Conservation (phyloP, 2,113 vertebrate species). For the Megatriorchis doriae region DNA sequence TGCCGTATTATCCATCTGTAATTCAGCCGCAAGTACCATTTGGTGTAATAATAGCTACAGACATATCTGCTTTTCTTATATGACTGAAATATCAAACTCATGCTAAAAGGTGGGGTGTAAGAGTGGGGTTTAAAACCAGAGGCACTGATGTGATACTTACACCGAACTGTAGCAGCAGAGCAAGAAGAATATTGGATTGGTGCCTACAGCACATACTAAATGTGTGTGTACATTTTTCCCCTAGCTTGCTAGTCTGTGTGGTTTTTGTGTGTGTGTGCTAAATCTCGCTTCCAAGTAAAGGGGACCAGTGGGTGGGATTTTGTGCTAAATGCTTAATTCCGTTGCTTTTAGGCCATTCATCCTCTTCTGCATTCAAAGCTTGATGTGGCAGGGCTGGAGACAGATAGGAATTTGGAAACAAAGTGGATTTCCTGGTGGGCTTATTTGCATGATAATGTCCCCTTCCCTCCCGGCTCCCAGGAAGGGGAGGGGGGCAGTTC, state of each 20-base stretch:
- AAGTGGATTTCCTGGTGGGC: slow-evolving; percentile 13
- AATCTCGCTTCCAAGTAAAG: neutral
- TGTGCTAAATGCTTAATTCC: neutral
- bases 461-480: neutral
- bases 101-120: neutral
- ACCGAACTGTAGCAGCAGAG: neutral
- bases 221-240: neutral
- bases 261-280: neutral
- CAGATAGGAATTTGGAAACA: slow-evolving; percentile 17
- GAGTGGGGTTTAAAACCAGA: neutral
- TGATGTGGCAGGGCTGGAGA: neutral
- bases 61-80: neutral
- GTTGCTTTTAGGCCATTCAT: slow-evolving; percentile 1
- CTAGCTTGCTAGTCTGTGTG: neutral
- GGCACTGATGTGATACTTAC: neutral
- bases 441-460: slow-evolving; percentile 33
- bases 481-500: neutral
- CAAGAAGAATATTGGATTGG: neutral
- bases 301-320: neutral
- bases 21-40: neutral
- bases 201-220: fast-evolving
- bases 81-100: neutral
- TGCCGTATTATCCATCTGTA: neutral
- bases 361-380: neutral
- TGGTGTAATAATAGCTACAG: neutral